Conservation (phyloP, 2,888 invertebrate species). For the Limnephilus rhombicus region DNA sequence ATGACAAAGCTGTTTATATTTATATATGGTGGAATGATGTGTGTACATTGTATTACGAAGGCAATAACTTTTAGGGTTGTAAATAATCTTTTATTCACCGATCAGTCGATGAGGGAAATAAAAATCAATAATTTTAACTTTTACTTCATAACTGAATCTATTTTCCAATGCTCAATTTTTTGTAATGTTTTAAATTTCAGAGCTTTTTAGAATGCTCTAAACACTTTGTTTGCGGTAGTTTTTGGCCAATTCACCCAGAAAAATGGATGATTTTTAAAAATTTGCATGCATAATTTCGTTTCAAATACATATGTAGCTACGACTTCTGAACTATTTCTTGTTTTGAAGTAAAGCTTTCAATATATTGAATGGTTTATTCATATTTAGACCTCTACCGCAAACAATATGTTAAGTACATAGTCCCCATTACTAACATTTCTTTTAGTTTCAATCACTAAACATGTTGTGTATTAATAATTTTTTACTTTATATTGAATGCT, state of each 20-base stretch:
- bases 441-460: no score
- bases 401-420: background rate
- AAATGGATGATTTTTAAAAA: background rate
- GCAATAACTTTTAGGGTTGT: conserved; percentile 45
- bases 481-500: no score
- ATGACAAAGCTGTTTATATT: conserved; percentile 42
- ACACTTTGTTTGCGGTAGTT: background rate
- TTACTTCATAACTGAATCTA: background rate
- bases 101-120: conserved; percentile 2
- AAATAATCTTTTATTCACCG: conserved; percentile 16
- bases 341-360: no score
- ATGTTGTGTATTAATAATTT: background rate
- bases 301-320: no score
- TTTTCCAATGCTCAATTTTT: conserved; percentile 39
- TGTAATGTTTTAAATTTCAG: background rate
- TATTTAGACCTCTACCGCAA: no score
- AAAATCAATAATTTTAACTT: conserved; percentile 2
- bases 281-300: no score
- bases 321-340: no score
- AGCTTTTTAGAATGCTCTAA: background rate
- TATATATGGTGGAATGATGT: background rate
- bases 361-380: no score
- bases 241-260: background rate
- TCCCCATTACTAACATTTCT: background rate
- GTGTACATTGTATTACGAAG: conserved; percentile 26